Conservation (phyloP, 1,140 invertebrate species). For the Zaprionus kolodkinae region DNA sequence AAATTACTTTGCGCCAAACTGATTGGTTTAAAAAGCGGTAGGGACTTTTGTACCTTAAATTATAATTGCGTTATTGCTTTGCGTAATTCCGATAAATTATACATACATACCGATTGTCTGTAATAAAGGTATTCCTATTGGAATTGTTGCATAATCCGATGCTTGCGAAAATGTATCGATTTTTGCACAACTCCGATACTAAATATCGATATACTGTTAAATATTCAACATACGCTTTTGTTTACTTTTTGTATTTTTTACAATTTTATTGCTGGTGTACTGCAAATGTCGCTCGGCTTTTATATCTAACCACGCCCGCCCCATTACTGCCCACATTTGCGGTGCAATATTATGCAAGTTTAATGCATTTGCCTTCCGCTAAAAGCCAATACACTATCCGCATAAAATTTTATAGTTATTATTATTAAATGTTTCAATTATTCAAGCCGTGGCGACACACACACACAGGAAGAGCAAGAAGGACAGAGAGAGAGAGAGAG, state of each 20-base stretch:
- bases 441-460: slow-evolving; percentile 3
- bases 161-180: background rate
- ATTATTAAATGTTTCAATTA: slow-evolving; percentile 11
- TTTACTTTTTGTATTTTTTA: background rate
- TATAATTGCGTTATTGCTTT: too few relatives aligned
- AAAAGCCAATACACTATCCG: background rate
- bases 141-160: too few relatives aligned
- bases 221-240: background rate
- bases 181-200: background rate
- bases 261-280: background rate
- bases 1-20: background rate
- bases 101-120: too few relatives aligned
- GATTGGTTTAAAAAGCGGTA: background rate
- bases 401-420: slow-evolving; percentile 12
- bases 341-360: slow-evolving; percentile 4
- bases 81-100: too few relatives aligned
- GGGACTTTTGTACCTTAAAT: background rate
- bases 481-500: background rate
- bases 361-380: slow-evolving; percentile 4
- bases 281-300: background rate
- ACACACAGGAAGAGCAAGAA: background rate
- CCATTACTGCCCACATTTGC: background rate
- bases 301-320: background rate
- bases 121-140: too few relatives aligned
- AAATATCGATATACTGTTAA: background rate